Conservation (phyloP, 2,888 invertebrate genomes). For the Metalampra italica region DNA sequence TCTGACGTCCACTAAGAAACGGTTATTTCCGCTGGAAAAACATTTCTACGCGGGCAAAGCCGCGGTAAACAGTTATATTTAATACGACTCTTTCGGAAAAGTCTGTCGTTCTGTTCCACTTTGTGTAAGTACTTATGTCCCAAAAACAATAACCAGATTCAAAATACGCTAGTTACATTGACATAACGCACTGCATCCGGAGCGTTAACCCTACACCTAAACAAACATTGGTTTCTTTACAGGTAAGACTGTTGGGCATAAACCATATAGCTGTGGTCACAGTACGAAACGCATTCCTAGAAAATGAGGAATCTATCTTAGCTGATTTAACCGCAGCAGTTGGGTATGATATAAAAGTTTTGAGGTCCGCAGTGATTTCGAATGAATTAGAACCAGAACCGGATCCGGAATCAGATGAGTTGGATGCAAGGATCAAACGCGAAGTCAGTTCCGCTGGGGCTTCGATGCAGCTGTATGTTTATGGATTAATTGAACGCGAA, state of each 20-base stretch:
- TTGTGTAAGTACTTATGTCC: no score
- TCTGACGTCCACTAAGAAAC: no score
- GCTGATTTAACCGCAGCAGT: slow-evolving; percentile 42
- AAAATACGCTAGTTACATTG: background rate
- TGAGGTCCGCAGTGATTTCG: slow-evolving; percentile 58
- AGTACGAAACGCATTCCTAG: slow-evolving; percentile 53
- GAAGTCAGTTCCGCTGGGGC: slow-evolving; percentile 30
- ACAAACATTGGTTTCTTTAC: slow-evolving; percentile 25
- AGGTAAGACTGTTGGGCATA: slow-evolving; percentile 64
- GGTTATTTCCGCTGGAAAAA: no score
- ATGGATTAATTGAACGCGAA: slow-evolving; percentile 51
- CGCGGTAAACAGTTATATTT: no score
- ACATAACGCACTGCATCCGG: slow-evolving; percentile 14
- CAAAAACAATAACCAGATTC: no score
- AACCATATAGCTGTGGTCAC: slow-evolving; percentile 63
- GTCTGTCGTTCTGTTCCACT: no score
- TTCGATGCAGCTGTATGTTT: slow-evolving; percentile 52
- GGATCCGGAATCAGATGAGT: slow-evolving; percentile 12
- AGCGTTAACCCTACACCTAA: slow-evolving; percentile 21
- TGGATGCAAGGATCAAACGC: slow-evolving; percentile 27
- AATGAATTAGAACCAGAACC: slow-evolving; percentile 13
- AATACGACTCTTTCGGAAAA: no score
- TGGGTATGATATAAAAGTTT: slow-evolving; percentile 57
- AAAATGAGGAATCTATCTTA: slow-evolving; percentile 51
- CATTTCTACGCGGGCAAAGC: no score